A percentile compares a stretch with the other conserved stretches of the same genome.
Evolutionary conservation across 2,113 vertebrate species (phyloP).

Genomic region (Herpetotheres cachinnans): DNA sequence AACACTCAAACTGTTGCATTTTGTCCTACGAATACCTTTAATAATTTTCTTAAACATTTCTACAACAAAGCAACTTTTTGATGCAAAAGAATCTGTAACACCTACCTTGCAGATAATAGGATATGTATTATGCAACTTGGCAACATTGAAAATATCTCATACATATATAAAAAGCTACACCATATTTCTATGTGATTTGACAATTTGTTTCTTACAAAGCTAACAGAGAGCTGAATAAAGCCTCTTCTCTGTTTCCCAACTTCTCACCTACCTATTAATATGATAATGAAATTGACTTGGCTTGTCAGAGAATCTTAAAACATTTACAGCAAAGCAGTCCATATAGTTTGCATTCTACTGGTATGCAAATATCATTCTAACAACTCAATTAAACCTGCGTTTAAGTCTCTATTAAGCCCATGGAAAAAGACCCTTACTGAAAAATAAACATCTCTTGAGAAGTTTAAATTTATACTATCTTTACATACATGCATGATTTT

Average conservation of each 20-base stretch:
- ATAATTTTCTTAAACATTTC: not conserved
- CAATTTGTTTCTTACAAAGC: not conserved
- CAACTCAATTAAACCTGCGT: not conserved
- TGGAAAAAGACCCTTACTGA: not conserved
- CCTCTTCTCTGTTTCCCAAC: not conserved
- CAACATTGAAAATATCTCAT: not conserved
- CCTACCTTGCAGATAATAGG: not conserved
- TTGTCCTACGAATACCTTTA: not conserved
- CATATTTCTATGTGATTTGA: not conserved
- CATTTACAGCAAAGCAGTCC: not conserved
- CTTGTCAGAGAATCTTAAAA: not conserved
- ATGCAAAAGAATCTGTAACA: not conserved
- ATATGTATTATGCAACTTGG: not conserved
- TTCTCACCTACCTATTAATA: not conserved
- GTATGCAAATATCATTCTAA: not conserved
- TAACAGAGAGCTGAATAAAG: not conserved
- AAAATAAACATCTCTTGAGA: not conserved
- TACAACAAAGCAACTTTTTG: not conserved
- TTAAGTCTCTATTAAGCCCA: not conserved
- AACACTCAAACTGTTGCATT: not conserved
- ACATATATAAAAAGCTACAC: not conserved
- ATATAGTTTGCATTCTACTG: not conserved
- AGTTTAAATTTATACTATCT: not conserved
- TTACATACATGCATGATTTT: not conserved
- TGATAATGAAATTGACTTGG: not conserved